Conservation (phyloP, 2,888 invertebrate species). For the Leptopilina syphax region DNA sequence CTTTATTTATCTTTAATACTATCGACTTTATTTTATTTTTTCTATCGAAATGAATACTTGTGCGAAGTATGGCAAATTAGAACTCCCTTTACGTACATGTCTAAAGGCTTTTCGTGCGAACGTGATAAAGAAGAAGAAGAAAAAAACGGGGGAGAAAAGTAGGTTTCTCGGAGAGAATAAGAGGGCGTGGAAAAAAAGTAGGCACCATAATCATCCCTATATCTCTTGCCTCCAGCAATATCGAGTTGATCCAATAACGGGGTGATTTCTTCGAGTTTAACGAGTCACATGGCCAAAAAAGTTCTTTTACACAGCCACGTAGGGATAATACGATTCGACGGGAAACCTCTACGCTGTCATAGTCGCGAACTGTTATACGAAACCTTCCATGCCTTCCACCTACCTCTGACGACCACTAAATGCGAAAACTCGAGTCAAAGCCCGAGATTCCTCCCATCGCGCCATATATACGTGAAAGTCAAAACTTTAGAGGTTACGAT, state of each 20-base stretch:
- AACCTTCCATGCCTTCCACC: conserved; percentile 32
- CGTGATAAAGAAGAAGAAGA: background rate
- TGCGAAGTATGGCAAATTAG: background rate
- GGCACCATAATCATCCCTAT: conserved; percentile 22
- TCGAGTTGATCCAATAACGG: conserved; percentile 19
- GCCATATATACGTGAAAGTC: background rate
- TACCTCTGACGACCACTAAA: conserved; percentile 2
- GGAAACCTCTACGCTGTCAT: conserved; percentile 23
- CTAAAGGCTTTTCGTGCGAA: background rate
- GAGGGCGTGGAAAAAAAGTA: background rate
- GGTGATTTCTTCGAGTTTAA: conserved; percentile 26
- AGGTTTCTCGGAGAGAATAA: background rate
- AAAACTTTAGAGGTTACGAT: conserved; percentile 39
- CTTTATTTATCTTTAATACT: too few relatives aligned
- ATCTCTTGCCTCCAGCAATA: conserved; percentile 9
- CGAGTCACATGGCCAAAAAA: conserved; percentile 17
- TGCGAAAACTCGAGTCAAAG: conserved; percentile 30
- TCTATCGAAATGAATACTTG: too few relatives aligned
- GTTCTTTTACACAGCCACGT: conserved; percentile 5
- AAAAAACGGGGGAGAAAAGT: background rate
- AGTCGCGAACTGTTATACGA: conserved; percentile 29
- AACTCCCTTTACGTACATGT: background rate
- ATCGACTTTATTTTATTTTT: too few relatives aligned
- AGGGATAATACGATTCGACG: conserved; percentile 30
- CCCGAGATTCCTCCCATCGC: background rate